These are phyloP conservation scores for Lymantria monacha DNA, from an alignment of 2,888 invertebrate species.

Conservation along the genomic window DNA sequence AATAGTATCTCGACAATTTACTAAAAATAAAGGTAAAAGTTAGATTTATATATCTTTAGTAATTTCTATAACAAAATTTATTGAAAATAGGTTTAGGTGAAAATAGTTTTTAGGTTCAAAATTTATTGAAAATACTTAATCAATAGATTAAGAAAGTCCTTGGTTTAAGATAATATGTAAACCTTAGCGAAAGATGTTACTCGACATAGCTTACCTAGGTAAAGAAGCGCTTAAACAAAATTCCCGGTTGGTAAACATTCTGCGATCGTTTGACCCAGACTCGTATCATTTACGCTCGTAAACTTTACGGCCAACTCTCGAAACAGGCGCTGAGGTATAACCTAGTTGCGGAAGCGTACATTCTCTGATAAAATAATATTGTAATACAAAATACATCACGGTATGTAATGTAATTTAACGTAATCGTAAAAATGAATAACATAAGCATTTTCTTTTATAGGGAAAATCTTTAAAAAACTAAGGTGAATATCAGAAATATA, in stretches of 20 bases:
- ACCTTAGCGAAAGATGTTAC: too few relatives aligned
- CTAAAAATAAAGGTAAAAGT: too few relatives aligned
- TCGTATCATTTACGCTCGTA: constrained; percentile 48
- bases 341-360: constrained; percentile 31
- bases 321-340: constrained; percentile 45
- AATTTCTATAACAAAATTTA: too few relatives aligned
- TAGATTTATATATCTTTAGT: too few relatives aligned
- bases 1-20: too few relatives aligned
- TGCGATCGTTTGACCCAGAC: constrained; percentile 45
- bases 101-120: too few relatives aligned
- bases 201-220: constrained; percentile 44
- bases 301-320: constrained; percentile 50
- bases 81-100: too few relatives aligned
- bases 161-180: too few relatives aligned
- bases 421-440: not conserved
- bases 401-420: not conserved
- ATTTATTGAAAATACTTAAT: too few relatives aligned
- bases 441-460: not conserved
- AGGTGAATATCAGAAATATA: too few relatives aligned
- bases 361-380: constrained; percentile 45
- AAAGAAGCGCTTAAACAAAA: constrained; percentile 34
- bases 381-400: constrained; percentile 34
- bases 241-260: constrained; percentile 34
- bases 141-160: too few relatives aligned
- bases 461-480: not conserved